Evolutionary conservation across 2,797 vertebrate species (phyloP).

Genomic region (Hypotaenidia philippensis): DNA sequence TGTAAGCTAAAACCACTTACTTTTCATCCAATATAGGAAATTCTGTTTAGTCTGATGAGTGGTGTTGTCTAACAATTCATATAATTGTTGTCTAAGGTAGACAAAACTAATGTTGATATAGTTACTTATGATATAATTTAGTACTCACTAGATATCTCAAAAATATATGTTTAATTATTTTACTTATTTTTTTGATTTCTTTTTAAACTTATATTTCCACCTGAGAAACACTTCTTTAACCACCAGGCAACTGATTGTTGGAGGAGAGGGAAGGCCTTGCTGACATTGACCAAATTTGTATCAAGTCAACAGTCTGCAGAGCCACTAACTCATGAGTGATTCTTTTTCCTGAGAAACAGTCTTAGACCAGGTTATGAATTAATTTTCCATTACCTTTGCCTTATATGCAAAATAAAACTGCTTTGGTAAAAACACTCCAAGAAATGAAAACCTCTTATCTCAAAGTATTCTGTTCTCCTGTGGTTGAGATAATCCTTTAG

Average conservation of each 20-base stretch:
- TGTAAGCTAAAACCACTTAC: neutral
- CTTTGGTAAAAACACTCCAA: neutral
- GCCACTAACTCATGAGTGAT: neutral
- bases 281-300: neutral
- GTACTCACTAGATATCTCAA: neutral
- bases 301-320: neutral
- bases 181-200: neutral
- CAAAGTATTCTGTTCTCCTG: neutral
- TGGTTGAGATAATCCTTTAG: neutral
- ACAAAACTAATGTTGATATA: neutral
- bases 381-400: neutral
- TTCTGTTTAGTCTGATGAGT: neutral
- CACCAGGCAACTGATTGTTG: neutral
- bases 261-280: neutral
- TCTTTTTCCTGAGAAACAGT: neutral
- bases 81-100: neutral
- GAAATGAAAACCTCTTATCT: neutral
- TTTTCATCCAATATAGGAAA: neutral
- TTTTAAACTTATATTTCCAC: neutral
- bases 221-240: neutral
- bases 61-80: neutral
- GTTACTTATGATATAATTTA: neutral
- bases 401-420: neutral
- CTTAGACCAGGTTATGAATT: neutral
- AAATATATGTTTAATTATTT: neutral